phyloP scores from a whole-genome alignment of 2,797 vertebrate species.

The Clamator glandarius region DNA sequence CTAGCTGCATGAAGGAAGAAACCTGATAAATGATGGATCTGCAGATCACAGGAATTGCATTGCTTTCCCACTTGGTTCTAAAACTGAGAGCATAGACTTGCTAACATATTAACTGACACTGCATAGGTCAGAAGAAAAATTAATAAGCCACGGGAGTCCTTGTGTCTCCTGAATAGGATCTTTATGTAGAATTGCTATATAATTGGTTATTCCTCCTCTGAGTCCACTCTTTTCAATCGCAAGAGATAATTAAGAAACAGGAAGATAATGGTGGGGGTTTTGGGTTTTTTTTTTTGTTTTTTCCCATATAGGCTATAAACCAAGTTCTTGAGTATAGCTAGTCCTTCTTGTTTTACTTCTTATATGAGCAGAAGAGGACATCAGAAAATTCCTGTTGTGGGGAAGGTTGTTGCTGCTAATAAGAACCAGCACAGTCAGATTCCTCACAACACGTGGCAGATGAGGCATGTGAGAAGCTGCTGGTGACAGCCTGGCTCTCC shows the following conservation, averaged over 20 bases:
- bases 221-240: neutral
- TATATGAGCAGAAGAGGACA: neutral
- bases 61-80: neutral
- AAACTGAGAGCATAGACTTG: neutral
- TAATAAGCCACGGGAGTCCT: neutral
- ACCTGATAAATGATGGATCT: neutral
- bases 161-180: neutral
- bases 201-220: neutral
- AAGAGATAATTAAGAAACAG: neutral
- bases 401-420: neutral
- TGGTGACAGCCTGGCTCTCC: neutral
- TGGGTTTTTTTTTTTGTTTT: no score
- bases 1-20: neutral
- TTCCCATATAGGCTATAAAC: neutral
- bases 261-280: neutral
- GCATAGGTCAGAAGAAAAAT: neutral
- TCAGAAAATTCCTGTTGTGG: accelerated
- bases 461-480: accelerated
- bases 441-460: neutral
- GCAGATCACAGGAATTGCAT: neutral
- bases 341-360: neutral
- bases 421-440: neutral
- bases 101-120: neutral
- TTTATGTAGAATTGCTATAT: neutral
- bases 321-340: neutral